These are phyloP conservation scores for Volucella inflata DNA, from an alignment of 2,888 invertebrate genomes.

Conservation along the genomic window DNA sequence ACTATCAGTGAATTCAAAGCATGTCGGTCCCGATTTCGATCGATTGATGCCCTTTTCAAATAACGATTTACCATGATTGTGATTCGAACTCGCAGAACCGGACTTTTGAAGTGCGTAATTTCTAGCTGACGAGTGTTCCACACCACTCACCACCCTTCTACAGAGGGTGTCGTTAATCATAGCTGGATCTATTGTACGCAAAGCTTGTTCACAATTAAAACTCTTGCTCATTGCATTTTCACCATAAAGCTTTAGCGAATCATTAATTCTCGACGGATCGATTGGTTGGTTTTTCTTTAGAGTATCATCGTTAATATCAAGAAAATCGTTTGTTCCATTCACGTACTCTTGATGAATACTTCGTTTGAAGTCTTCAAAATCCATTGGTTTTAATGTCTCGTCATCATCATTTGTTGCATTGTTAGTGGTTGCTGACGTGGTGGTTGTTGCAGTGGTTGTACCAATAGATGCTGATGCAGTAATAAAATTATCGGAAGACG, in stretches of 20 bases:
- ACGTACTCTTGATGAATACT: constrained; percentile 83
- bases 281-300: constrained; percentile 84
- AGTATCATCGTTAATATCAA: constrained; percentile 82
- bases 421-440: constrained; percentile 79
- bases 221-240: constrained; percentile 84
- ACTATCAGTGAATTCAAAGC: constrained; percentile 82
- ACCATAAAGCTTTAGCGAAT: constrained; percentile 84
- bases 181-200: constrained; percentile 82
- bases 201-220: constrained; percentile 83
- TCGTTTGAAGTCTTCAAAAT: constrained; percentile 83
- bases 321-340: constrained; percentile 83
- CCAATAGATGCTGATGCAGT: constrained; percentile 81
- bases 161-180: constrained; percentile 82
- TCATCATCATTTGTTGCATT: constrained; percentile 80
- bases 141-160: constrained; percentile 77
- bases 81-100: constrained; percentile 78
- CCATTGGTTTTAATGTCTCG: constrained; percentile 83
- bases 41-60: constrained; percentile 83
- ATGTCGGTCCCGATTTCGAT: constrained; percentile 84
- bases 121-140: constrained; percentile 78
- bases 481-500: constrained; percentile 81
- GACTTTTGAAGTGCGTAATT: constrained; percentile 82
- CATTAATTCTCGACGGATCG: constrained; percentile 84
- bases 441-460: constrained; percentile 77
- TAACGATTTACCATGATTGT: constrained; percentile 78